Percentiles rank a stretch among this genome's conserved stretches.
These are phyloP conservation scores for Papilio elwesi DNA, from an alignment of 2,888 invertebrate species.

Conservation along the genomic window DNA sequence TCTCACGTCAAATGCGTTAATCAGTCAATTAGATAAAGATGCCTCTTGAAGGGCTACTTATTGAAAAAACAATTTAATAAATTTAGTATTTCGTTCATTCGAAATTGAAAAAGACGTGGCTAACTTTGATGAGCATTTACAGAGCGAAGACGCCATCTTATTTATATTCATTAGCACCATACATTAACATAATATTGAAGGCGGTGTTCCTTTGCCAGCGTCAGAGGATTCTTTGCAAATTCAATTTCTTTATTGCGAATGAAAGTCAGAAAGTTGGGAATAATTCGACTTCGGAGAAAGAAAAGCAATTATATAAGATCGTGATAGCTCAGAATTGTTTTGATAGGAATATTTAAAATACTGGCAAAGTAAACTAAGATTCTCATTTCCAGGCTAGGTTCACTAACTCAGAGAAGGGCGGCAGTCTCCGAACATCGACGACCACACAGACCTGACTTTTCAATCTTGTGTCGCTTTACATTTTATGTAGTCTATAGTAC, in stretches of 20 bases:
- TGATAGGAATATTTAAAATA: neutral
- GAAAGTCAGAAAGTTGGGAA: conserved; percentile 8
- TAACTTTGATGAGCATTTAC: conserved; percentile 23
- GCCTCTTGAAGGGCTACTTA: neutral
- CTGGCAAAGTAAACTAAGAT: neutral
- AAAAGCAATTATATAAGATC: neutral
- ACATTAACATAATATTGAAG: conserved; percentile 24
- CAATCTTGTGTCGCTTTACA: too few relatives aligned
- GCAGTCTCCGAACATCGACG: too few relatives aligned
- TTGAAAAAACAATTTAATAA: neutral
- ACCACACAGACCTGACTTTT: too few relatives aligned
- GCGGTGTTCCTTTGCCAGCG: neutral
- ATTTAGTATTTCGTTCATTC: neutral
- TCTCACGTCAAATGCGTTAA: too few relatives aligned
- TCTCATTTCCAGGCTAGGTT: neutral
- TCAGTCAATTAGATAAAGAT: neutral
- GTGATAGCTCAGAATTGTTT: conserved; percentile 6
- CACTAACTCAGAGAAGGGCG: too few relatives aligned
- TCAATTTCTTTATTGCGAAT: conserved; percentile 20
- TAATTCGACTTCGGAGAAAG: conserved; percentile 15
- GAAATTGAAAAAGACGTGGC: neutral
- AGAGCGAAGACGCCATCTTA: conserved; percentile 6
- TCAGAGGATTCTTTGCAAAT: conserved; percentile 12
- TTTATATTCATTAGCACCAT: conserved; percentile 29
- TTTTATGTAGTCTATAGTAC: too few relatives aligned